Conservation (phyloP, 2,113 vertebrate species). For the Pachyramphus minor region DNA sequence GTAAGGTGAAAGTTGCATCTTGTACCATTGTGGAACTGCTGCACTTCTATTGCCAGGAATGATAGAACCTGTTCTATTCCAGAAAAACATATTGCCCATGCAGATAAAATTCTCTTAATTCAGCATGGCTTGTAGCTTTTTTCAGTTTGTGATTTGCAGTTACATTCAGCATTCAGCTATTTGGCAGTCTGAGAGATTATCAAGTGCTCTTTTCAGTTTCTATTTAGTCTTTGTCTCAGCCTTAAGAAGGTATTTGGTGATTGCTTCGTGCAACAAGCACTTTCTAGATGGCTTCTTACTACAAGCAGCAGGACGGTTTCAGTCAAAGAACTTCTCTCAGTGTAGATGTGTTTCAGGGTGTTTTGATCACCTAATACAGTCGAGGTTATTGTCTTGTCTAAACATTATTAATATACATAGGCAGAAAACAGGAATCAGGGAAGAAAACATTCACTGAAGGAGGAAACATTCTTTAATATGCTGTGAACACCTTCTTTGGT, state of each 20-base stretch:
- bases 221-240: not conserved
- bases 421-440: not conserved
- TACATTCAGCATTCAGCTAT: not conserved
- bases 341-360: not conserved
- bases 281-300: slow-evolving; percentile 12
- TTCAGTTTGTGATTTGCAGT: not conserved
- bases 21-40: not conserved
- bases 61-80: not conserved
- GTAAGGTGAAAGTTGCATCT: slow-evolving; percentile 28
- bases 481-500: not conserved
- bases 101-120: not conserved
- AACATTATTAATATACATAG: not conserved
- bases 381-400: not conserved
- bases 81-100: not conserved
- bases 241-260: slow-evolving; percentile 10
- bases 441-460: not conserved
- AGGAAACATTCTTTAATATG: not conserved
- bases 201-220: not conserved
- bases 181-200: not conserved
- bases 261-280: slow-evolving; percentile 5
- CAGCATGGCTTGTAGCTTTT: not conserved
- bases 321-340: slow-evolving; percentile 4
- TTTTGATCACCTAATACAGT: not conserved
- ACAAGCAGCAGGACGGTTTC: not conserved
- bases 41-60: not conserved